phyloP scores from a whole-genome alignment of 2,797 vertebrate species.

The Onychomys torridus region DNA sequence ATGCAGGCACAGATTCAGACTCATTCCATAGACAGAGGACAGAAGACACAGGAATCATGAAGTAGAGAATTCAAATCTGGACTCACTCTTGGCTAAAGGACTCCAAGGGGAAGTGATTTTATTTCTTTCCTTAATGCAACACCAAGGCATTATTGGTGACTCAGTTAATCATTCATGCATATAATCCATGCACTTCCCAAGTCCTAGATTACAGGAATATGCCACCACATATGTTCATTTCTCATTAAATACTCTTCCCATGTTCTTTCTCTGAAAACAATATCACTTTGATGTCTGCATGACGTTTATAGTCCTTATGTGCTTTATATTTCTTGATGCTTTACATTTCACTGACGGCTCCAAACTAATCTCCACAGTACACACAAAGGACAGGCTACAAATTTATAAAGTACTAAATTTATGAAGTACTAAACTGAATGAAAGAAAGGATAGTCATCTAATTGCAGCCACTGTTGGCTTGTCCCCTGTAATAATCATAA shows the following conservation, averaged over 20 bases:
- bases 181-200: not conserved
- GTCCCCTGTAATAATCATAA: constrained; percentile 36
- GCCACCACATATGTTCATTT: not conserved
- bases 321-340: constrained; percentile 77
- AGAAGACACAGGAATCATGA: not conserved
- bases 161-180: not conserved
- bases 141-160: not conserved
- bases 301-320: constrained; percentile 70
- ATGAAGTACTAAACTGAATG: constrained; percentile 43
- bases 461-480: not conserved
- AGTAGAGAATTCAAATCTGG: not conserved
- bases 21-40: not conserved
- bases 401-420: constrained; percentile 51
- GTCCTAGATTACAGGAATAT: not conserved
- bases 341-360: constrained; percentile 46
- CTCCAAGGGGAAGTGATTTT: not conserved
- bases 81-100: not conserved
- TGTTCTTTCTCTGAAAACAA: constrained; percentile 64
- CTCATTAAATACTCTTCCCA: constrained; percentile 49
- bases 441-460: constrained; percentile 1
- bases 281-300: constrained; percentile 77
- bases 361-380: constrained; percentile 15
- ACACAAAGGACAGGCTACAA: constrained; percentile 12
- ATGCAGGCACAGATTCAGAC: not conserved
- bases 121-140: not conserved